phyloP scores from a whole-genome alignment of 2,797 vertebrate species.

The Pteropus rufus region DNA sequence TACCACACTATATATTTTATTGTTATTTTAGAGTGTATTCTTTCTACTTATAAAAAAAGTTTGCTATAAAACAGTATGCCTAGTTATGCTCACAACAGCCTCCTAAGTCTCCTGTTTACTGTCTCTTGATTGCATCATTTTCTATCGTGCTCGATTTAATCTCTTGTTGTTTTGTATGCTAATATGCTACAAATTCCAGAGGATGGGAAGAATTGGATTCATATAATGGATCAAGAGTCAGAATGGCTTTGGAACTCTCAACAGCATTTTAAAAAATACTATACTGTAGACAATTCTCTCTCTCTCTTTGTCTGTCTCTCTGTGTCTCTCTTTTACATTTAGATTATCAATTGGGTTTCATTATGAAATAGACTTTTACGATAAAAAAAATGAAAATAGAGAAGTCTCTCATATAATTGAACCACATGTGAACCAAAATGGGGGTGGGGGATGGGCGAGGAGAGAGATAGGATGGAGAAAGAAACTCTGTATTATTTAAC shows the following conservation, averaged over 20 bases:
- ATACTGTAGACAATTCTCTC: background rate
- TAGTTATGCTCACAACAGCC: background rate
- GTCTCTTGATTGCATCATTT: background rate
- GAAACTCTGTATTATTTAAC: background rate
- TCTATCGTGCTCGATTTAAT: background rate
- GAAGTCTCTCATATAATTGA: background rate
- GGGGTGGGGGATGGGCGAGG: accelerated
- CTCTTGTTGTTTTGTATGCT: background rate
- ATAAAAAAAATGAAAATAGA: background rate
- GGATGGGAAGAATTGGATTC: background rate
- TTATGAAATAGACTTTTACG: background rate
- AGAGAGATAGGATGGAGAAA: background rate
- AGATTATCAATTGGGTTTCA: background rate
- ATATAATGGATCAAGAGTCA: background rate
- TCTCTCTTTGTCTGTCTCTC: background rate
- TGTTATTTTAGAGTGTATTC: too few relatives aligned
- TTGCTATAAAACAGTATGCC: background rate
- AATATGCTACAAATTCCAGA: background rate
- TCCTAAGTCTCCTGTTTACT: background rate
- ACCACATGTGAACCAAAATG: background rate
- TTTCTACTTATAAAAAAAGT: too few relatives aligned
- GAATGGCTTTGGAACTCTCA: background rate
- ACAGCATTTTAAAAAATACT: background rate
- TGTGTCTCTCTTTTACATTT: background rate
- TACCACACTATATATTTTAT: too few relatives aligned